Conservation (phyloP, 2,888 invertebrate genomes). For the Spodoptera exigua region DNA sequence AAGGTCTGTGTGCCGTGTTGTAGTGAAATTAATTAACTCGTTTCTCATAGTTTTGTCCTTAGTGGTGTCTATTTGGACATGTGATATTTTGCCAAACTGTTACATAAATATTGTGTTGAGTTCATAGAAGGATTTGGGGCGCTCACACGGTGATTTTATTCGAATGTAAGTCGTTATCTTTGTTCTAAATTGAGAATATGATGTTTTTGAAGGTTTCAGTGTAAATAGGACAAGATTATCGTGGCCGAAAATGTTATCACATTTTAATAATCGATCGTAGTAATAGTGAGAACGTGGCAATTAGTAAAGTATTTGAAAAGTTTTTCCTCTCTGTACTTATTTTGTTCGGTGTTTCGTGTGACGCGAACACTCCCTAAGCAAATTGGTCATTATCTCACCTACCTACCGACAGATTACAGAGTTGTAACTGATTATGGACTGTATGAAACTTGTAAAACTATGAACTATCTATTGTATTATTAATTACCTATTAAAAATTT, state of each 20-base stretch:
- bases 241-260: not conserved
- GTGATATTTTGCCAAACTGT: slow-evolving; percentile 31
- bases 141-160: slow-evolving; percentile 34
- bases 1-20: slow-evolving; percentile 44
- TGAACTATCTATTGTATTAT: slow-evolving; percentile 13
- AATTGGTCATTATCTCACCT: too few species aligned
- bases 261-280: not conserved
- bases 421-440: not conserved
- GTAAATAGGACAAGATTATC: not conserved
- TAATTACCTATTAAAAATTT: not conserved
- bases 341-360: not conserved
- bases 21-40: slow-evolving; percentile 28
- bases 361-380: too few species aligned
- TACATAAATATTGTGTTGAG: slow-evolving; percentile 35
- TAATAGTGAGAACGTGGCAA: not conserved
- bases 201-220: slow-evolving; percentile 15
- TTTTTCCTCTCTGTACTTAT: not conserved
- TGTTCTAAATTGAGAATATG: slow-evolving; percentile 19
- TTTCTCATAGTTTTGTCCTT: slow-evolving; percentile 12
- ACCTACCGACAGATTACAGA: not conserved
- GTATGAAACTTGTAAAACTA: slow-evolving; percentile 10
- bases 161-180: slow-evolving; percentile 57
- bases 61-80: slow-evolving; percentile 32
- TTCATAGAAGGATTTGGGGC: slow-evolving; percentile 24
- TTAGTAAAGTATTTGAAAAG: not conserved